Percentiles rank a stretch among this genome's conserved stretches.
Evolutionary conservation across 2,797 vertebrate genomes (phyloP).

Genomic region (Enoplosus armatus): DNA sequence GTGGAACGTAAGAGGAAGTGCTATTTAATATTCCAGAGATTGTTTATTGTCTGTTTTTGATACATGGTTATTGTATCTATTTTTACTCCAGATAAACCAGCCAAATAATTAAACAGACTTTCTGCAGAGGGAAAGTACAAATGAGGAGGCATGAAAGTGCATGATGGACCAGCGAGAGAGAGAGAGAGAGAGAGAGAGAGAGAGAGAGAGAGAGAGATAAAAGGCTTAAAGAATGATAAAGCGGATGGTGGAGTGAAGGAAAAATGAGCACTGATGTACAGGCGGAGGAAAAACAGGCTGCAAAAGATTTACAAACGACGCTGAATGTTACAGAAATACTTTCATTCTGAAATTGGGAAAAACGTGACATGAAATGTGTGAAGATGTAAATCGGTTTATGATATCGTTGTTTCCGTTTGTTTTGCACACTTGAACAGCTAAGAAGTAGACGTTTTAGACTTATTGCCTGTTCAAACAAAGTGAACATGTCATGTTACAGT

Average conservation of each 20-base stretch:
- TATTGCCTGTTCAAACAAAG: background rate
- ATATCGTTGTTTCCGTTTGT: background rate
- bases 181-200: conserved; percentile 10
- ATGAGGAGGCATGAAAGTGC: conserved; percentile 21
- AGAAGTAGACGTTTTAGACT: background rate
- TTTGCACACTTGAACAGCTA: background rate
- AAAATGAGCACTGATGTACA: conserved; percentile 17
- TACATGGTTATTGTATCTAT: conserved; percentile 25
- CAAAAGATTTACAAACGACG: conserved; percentile 14
- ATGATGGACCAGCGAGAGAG: conserved; percentile 28
- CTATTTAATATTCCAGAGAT: conserved; percentile 12
- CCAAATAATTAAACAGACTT: conserved; percentile 48
- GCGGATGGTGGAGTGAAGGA: conserved; percentile 12
- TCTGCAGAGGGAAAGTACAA: conserved; percentile 10
- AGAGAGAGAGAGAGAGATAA: conserved; percentile 21
- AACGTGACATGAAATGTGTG: background rate
- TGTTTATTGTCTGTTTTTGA: conserved; percentile 28
- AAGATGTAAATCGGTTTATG: background rate
- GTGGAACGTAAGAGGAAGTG: background rate
- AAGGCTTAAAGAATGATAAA: conserved; percentile 43
- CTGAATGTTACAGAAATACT: background rate
- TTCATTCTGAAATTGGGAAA: background rate
- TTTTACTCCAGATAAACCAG: conserved; percentile 44
- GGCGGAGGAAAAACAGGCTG: background rate
- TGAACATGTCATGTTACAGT: no score